A percentile compares a stretch with the other conserved stretches of the same genome.
Conservation (phyloP, 2,113 vertebrate species). For the Microtus montanus region DNA sequence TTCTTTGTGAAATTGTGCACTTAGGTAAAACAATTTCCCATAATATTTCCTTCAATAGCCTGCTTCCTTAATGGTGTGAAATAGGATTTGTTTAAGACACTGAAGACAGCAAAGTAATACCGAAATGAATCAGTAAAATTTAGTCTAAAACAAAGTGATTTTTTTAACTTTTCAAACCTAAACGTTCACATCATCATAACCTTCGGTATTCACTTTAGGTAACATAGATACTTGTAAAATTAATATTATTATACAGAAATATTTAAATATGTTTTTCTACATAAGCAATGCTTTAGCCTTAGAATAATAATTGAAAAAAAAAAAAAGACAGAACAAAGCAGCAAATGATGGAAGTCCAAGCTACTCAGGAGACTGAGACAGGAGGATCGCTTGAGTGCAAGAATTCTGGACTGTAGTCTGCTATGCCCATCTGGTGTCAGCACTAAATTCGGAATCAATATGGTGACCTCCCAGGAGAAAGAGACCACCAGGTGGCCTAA, state of each 20-base stretch:
- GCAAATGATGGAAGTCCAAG: not conserved
- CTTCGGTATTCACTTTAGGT: not conserved
- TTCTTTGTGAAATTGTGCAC: not conserved
- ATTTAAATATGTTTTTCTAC: not conserved
- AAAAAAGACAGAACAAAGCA: not conserved
- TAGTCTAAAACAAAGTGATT: not conserved
- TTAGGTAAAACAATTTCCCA: not conserved
- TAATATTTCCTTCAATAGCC: not conserved
- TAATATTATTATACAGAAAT: not conserved
- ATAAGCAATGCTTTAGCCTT: not conserved
- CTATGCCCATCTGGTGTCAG: too few species aligned
- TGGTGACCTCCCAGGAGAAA: too few species aligned
- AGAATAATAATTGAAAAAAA: not conserved
- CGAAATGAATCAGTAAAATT: not conserved
- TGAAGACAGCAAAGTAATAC: not conserved
- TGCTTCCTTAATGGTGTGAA: not conserved
- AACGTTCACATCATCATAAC: not conserved
- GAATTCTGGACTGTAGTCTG: too few species aligned
- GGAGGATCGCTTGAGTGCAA: too few species aligned
- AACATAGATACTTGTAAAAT: not conserved
- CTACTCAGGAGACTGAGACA: too few species aligned
- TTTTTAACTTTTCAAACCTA: not conserved
- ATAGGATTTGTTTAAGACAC: not conserved
- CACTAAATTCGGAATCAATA: too few species aligned
- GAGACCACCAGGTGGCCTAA: too few species aligned